Evolutionary conservation across 1,140 invertebrate genomes (phyloP).

Genomic region (Pinna nobilis): DNA sequence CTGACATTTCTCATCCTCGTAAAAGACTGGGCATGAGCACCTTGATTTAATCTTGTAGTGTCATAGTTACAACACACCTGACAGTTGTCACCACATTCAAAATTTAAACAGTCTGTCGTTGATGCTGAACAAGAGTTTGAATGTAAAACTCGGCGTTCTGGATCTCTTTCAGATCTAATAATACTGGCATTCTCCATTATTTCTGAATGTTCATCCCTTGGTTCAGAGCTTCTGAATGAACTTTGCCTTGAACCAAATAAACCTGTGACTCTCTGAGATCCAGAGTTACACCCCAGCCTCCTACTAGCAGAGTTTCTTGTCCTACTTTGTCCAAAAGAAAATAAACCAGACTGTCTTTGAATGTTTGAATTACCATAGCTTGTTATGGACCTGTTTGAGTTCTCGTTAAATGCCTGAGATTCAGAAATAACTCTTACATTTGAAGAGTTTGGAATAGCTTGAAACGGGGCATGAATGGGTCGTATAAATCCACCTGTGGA

Average conservation of each 20-base stretch:
- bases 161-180: neutral
- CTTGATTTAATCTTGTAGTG: neutral
- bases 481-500: no score
- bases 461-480: conserved; percentile 15
- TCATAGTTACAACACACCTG: conserved; percentile 36
- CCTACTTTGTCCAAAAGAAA: no score
- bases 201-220: neutral
- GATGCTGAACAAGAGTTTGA: no score
- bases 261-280: neutral
- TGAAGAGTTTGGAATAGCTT: neutral
- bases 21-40: conserved; percentile 6
- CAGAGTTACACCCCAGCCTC: no score
- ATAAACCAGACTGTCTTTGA: no score
- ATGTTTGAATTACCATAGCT: no score
- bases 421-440: conserved; percentile 5
- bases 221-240: neutral
- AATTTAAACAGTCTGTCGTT: neutral
- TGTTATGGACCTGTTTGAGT: no score
- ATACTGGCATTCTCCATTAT: neutral
- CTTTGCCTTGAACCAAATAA: neutral
- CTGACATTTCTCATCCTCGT: neutral
- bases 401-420: conserved; percentile 2
- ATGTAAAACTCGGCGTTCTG: neutral
- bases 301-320: no score
- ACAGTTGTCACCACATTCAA: conserved; percentile 27